Evolutionary conservation across 2,113 vertebrate genomes (phyloP).

Genomic region (Motacilla tschutschensis): DNA sequence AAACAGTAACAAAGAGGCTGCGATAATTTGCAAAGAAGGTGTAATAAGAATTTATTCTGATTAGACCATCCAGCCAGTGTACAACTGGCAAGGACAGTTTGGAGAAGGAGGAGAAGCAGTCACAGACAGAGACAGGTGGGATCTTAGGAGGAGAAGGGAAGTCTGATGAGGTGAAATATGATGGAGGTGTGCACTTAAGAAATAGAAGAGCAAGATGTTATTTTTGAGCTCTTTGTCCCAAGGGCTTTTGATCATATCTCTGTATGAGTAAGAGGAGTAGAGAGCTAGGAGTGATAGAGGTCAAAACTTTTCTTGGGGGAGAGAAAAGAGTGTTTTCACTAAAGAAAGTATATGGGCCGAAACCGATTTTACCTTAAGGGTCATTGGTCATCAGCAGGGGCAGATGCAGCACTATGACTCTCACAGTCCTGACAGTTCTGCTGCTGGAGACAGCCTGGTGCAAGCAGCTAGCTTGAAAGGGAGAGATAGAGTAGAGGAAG

Average conservation of each 20-base stretch:
- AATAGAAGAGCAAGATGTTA: neutral
- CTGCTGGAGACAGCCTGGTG: neutral
- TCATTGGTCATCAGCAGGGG: neutral
- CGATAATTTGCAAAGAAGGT: accelerated
- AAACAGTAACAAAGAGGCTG: neutral
- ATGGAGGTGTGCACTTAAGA: neutral
- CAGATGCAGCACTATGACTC: neutral
- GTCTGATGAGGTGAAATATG: neutral
- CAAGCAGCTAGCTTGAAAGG: neutral
- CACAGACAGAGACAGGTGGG: neutral
- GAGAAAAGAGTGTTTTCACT: neutral
- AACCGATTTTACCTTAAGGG: neutral
- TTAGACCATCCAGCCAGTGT: neutral
- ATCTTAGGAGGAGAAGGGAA: neutral
- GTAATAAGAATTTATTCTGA: neutral
- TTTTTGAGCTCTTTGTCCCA: neutral
- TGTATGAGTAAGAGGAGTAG: neutral
- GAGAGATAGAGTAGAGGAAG: neutral
- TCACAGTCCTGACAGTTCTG: neutral
- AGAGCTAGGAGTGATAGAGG: neutral
- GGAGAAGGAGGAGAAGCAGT: neutral
- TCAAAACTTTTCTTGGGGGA: neutral
- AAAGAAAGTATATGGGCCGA: neutral
- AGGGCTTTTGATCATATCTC: neutral
- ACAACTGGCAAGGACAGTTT: neutral